phyloP scores from a whole-genome alignment of 2,888 invertebrate species.

The Mythimna vitellina region DNA sequence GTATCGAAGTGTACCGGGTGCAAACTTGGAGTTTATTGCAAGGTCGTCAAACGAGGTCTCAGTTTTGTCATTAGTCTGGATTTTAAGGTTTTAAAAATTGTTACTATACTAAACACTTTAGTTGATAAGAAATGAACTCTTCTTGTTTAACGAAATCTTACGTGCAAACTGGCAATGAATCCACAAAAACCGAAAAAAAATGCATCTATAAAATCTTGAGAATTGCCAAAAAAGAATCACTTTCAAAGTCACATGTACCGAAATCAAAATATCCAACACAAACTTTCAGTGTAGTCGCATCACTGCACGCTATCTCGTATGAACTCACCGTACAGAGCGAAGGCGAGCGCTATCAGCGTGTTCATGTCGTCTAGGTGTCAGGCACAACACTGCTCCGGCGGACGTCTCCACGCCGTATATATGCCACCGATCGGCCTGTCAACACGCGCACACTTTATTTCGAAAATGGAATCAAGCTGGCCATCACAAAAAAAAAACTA shows the following conservation, averaged over 20 bases:
- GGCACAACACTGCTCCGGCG: constrained; percentile 43
- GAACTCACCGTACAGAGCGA: constrained; percentile 58
- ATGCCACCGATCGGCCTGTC: constrained; percentile 16
- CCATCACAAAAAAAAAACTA: not conserved
- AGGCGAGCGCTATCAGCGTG: constrained; percentile 43
- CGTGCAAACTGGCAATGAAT: not conserved
- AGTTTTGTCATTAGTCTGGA: too few species aligned
- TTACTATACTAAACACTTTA: not conserved
- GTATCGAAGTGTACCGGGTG: not conserved
- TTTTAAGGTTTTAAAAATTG: not conserved
- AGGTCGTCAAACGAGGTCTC: not conserved
- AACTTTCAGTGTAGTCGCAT: constrained; percentile 21
- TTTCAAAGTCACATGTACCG: constrained; percentile 7
- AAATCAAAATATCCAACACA: not conserved
- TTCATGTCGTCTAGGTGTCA: constrained; percentile 51
- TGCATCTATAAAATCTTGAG: not conserved
- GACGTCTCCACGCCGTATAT: constrained; percentile 39
- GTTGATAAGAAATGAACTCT: not conserved
- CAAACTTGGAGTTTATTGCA: not conserved
- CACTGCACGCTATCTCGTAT: constrained; percentile 38
- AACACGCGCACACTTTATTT: constrained; percentile 22
- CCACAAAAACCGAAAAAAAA: not conserved
- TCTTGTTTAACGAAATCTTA: not conserved
- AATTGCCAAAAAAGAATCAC: not conserved
- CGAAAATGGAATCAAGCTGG: not conserved